Evolutionary conservation across 2,113 vertebrate genomes (phyloP).

Genomic region (Eonycteris spelaea): DNA sequence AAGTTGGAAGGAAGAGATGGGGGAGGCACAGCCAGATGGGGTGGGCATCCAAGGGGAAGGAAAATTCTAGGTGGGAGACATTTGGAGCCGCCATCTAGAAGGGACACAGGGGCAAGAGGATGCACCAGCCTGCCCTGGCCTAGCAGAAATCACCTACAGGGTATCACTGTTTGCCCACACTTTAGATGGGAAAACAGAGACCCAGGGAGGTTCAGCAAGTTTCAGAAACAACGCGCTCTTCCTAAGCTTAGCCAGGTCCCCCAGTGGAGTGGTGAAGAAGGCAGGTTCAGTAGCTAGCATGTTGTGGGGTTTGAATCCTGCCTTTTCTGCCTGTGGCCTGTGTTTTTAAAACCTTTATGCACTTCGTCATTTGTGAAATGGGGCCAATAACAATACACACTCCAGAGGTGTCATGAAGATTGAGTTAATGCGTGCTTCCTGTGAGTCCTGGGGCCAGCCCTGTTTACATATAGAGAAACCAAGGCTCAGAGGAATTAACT

Average conservation of each 20-base stretch:
- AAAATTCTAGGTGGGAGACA: not conserved
- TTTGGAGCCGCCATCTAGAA: not conserved
- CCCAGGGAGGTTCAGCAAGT: not conserved
- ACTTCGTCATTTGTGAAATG: not conserved
- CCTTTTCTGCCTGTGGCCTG: not conserved
- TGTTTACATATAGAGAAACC: not conserved
- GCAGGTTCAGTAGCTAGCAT: accelerated
- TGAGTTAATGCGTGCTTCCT: not conserved
- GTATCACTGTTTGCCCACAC: not conserved
- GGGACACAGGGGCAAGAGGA: not conserved
- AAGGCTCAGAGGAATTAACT: not conserved
- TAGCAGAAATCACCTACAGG: not conserved
- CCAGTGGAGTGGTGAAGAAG: not conserved
- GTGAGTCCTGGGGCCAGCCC: not conserved
- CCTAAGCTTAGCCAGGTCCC: too few relatives aligned
- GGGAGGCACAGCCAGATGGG: not conserved
- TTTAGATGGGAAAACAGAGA: not conserved
- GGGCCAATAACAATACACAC: not conserved
- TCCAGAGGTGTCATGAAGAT: not conserved
- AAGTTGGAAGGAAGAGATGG: not conserved
- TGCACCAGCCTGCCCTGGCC: not conserved
- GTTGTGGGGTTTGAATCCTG: not conserved
- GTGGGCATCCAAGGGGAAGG: not conserved
- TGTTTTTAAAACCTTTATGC: not conserved
- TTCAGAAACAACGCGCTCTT: not conserved